phyloP scores from a whole-genome alignment of 1,140 invertebrate genomes.

The Diachasma alloeum region DNA sequence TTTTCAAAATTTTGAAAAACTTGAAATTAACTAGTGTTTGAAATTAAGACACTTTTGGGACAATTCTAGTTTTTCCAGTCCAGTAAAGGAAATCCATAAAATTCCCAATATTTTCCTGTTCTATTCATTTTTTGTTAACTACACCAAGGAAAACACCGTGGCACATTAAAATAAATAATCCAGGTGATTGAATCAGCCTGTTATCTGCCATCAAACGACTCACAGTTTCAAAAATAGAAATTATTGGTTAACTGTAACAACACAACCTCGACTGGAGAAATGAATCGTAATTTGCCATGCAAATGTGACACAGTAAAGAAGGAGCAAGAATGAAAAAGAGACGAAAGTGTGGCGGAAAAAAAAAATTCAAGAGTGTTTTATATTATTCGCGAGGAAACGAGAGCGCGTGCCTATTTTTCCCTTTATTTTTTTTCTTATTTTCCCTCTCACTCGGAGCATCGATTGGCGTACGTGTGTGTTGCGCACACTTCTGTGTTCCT shows the following conservation, averaged over 20 bases:
- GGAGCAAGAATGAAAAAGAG: not conserved
- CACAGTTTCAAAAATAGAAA: not conserved
- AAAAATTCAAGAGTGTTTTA: conserved; percentile 20
- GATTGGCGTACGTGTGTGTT: not conserved
- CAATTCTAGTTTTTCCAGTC: not conserved
- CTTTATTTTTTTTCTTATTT: conserved; percentile 11
- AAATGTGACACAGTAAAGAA: not conserved
- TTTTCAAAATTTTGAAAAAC: no score
- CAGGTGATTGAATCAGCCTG: not conserved
- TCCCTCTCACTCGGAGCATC: not conserved
- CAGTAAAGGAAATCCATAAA: no score
- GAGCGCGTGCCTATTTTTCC: not conserved
- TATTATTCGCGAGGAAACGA: conserved; percentile 14
- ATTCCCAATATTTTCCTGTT: no score
- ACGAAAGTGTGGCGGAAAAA: not conserved
- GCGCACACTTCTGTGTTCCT: not conserved
- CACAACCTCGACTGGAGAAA: not conserved
- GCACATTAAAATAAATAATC: not conserved
- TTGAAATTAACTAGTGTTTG: no score
- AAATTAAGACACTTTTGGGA: no score
- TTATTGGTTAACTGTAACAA: conserved; percentile 6
- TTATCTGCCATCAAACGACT: not conserved
- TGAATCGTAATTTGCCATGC: conserved; percentile 2
- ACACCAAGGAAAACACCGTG: not conserved
- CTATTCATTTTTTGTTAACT: no score